Evolutionary conservation across 2,113 vertebrate genomes (phyloP).

Genomic region (Ornithorhynchus anatinus): DNA sequence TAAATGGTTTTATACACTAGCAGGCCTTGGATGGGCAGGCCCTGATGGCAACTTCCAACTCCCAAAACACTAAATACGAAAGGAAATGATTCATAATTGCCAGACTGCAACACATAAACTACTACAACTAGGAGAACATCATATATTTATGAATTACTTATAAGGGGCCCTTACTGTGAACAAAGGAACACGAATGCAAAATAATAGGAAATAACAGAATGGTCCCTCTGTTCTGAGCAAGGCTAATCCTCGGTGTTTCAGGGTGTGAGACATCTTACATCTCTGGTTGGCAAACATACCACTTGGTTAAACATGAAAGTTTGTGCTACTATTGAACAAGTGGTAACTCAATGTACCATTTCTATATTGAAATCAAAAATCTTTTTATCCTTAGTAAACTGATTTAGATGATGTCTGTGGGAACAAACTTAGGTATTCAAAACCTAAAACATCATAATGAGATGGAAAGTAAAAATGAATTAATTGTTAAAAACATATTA

Average conservation of each 20-base stretch:
- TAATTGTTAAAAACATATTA: not conserved
- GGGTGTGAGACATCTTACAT: not conserved
- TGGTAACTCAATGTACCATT: not conserved
- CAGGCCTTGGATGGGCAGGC: no score
- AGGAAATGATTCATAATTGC: no score
- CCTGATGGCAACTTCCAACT: not conserved
- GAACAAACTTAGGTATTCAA: not conserved
- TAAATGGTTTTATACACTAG: not conserved
- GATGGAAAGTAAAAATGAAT: not conserved
- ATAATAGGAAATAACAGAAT: no score
- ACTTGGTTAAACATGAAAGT: not conserved
- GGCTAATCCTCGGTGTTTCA: not conserved
- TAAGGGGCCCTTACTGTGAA: no score
- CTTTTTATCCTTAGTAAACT: constrained; percentile 3
- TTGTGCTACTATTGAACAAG: not conserved
- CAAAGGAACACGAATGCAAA: no score
- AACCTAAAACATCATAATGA: not conserved
- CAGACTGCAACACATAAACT: no score
- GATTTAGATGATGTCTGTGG: not conserved
- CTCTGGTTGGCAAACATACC: not conserved
- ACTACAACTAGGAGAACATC: not conserved
- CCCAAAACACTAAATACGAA: not conserved
- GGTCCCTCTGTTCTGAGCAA: no score
- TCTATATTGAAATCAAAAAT: not conserved
- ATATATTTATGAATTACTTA: no score